Conservation (phyloP, 2,113 vertebrate species). For the Monopterus albus region DNA sequence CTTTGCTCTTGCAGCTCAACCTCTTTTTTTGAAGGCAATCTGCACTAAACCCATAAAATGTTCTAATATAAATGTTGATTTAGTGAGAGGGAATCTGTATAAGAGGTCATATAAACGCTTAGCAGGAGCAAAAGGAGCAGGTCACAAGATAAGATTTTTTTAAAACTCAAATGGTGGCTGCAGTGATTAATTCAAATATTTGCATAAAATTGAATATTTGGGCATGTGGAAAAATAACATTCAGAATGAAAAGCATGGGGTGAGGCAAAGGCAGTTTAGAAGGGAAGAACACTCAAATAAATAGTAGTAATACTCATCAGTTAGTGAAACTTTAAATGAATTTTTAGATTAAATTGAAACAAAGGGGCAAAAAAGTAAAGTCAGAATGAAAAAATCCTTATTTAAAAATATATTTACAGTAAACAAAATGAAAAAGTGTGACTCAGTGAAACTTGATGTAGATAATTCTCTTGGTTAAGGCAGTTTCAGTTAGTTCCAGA, state of each 20-base stretch:
- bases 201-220: constrained; percentile 55
- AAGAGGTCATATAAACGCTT: constrained; percentile 36
- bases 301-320: background rate
- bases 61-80: constrained; percentile 70
- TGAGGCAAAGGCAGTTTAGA: background rate
- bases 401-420: constrained; percentile 27
- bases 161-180: constrained; percentile 12
- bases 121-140: constrained; percentile 35
- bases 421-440: background rate
- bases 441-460: background rate
- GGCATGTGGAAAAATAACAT: constrained; percentile 31
- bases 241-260: constrained; percentile 31
- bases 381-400: background rate
- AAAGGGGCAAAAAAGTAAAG: background rate
- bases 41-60: constrained; percentile 38
- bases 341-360: constrained; percentile 5
- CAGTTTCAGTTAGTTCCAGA: background rate
- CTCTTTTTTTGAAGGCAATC: constrained; percentile 3
- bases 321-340: constrained; percentile 39
- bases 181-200: constrained; percentile 50
- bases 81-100: constrained; percentile 47
- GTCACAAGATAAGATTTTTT: constrained; percentile 48
- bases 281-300: background rate
- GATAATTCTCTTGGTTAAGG: background rate
- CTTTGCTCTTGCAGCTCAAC: constrained; percentile 13